These are phyloP conservation scores for Phalacrocorax carbo DNA, from an alignment of 2,113 vertebrate species.

Conservation along the genomic window DNA sequence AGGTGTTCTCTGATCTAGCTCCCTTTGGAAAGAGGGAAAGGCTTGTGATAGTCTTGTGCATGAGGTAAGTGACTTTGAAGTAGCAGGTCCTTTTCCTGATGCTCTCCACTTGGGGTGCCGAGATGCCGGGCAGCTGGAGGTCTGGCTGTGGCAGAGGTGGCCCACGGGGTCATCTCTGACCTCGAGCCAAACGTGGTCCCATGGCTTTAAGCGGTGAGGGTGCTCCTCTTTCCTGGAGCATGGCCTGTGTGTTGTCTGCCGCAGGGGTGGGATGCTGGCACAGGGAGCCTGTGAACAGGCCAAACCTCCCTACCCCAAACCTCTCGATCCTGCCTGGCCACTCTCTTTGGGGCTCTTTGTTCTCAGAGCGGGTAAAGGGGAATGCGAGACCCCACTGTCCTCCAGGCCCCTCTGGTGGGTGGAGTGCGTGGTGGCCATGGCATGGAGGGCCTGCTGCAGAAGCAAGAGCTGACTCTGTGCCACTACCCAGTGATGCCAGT, in stretches of 20 bases:
- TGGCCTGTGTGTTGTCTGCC: background rate
- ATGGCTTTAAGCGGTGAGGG: background rate
- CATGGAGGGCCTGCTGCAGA: background rate
- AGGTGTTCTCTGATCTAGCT: background rate
- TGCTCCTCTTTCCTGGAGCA: rapidly evolving
- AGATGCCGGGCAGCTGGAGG: background rate
- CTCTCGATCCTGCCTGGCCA: background rate
- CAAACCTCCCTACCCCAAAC: background rate
- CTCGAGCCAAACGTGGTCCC: background rate
- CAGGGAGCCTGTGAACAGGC: background rate
- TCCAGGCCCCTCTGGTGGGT: background rate
- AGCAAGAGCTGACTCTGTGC: background rate
- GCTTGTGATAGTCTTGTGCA: background rate
- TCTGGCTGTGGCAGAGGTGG: background rate
- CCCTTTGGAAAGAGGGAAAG: background rate
- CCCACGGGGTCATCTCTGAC: background rate
- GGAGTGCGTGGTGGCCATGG: background rate
- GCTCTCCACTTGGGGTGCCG: background rate
- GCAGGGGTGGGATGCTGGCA: background rate
- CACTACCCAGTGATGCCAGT: rapidly evolving
- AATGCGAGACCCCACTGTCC: rapidly evolving
- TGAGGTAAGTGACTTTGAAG: conserved; percentile 15
- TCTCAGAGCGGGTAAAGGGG: background rate
- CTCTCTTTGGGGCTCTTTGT: background rate
- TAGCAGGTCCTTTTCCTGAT: background rate